Percentiles rank a stretch among this genome's conserved stretches.
phyloP scores from a whole-genome alignment of 1,140 invertebrate species.

The Lutraria rhynchaena region DNA sequence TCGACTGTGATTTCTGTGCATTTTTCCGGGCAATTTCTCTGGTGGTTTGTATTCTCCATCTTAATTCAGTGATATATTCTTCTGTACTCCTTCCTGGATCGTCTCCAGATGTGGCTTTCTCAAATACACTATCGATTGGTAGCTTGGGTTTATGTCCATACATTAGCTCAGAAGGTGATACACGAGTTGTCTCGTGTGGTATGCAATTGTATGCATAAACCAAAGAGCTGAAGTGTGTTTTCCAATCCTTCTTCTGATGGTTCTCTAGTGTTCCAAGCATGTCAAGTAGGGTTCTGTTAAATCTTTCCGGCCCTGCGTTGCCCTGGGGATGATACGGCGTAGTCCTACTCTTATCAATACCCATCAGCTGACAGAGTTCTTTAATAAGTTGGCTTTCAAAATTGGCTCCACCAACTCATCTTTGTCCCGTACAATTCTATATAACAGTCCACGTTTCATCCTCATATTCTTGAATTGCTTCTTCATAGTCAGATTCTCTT shows the following conservation, averaged over 20 bases:
- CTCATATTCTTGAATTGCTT: slow-evolving; percentile 40
- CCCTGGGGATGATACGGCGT: slow-evolving; percentile 50
- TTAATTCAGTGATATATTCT: not conserved
- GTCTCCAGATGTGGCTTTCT: too few species aligned
- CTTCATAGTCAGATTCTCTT: slow-evolving; percentile 18
- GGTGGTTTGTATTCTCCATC: not conserved
- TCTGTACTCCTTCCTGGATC: too few species aligned
- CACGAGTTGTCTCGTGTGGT: slow-evolving; percentile 53
- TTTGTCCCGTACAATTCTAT: not conserved
- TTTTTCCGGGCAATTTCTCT: not conserved
- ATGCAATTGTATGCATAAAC: slow-evolving; percentile 58
- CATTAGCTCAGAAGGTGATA: slow-evolving; percentile 55
- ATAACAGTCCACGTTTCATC: slow-evolving; percentile 39
- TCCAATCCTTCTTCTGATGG: slow-evolving; percentile 52
- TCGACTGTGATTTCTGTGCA: slow-evolving; percentile 5
- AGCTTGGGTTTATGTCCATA: slow-evolving; percentile 54
- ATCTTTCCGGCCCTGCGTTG: slow-evolving; percentile 21
- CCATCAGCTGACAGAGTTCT: slow-evolving; percentile 30
- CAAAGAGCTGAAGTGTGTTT: slow-evolving; percentile 30
- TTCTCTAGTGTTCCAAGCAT: slow-evolving; percentile 48
- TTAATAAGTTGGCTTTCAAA: slow-evolving; percentile 42
- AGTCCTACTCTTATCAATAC: slow-evolving; percentile 31
- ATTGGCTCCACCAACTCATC: slow-evolving; percentile 31
- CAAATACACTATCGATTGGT: not conserved
- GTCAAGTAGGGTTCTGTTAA: slow-evolving; percentile 41